Evolutionary conservation across 1,140 invertebrate genomes (phyloP), one percentile per base, ranked within the genome.

Genomic region (Neoseiulus cucumeris): DNA sequence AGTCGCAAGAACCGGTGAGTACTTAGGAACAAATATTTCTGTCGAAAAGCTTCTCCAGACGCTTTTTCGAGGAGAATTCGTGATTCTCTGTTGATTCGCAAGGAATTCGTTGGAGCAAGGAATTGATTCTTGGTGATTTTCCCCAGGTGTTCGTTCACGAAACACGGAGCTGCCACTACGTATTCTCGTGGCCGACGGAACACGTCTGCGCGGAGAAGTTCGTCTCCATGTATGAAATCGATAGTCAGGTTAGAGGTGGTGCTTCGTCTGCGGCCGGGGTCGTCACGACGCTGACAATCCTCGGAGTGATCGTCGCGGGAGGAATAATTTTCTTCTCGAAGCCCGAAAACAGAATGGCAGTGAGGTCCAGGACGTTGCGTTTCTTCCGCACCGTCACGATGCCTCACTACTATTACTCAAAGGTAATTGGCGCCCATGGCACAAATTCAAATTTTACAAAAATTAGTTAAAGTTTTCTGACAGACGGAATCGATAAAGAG

Each of bases 351-450:
- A 25, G 51, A 25, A 59, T 59, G 51, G 51, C 51, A 14, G 51
- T 59, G 14, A 17, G 51, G 22, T 25, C 51, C 12, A 25, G 51
- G 17, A 25, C 22, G 12, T 33, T 59, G 51, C 51, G 51, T 14
- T 29, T 59, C 14, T 59, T 59, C 51, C 51, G 51, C 4, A 59
- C 51, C 51, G 51, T 59, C 22, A 59, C 51, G 14, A 59, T 59
- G 51, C 51, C 51, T 25, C 51, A 59, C 33, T 59, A 59, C 22
- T 59, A 59, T 33, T 59, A 59, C 51, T 59, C 51, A 25, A 59
- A 59, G 51, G 51, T 25, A 33, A 59, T 39, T 9, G 33, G 33
- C 4, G 9, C 9, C 33, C 4, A 39, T 6, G 9, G 9, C 9
- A 6, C 33, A 39, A 39, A 39, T 39, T 39, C 33, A 39, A 39